A percentile compares a stretch with the other conserved stretches of the same genome.
Conservation (phyloP, 2,888 invertebrate species). For the Cetonia aurata region DNA sequence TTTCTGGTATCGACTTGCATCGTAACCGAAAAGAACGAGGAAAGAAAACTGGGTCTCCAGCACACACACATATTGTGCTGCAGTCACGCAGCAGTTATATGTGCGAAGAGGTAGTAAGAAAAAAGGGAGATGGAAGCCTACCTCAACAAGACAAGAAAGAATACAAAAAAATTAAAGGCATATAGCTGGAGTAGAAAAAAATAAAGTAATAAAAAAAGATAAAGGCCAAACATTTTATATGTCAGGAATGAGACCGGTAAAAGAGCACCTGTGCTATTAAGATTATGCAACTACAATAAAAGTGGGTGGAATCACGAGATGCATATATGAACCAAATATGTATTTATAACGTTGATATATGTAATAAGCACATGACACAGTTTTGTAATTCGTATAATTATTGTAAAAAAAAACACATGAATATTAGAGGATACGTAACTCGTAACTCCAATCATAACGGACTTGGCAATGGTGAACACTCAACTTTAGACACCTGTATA, state of each 20-base stretch:
- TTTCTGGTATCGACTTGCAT: neutral
- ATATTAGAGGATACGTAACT: no score
- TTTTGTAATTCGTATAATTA: no score
- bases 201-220: slow-evolving; percentile 8
- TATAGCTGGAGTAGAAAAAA: no score
- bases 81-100: slow-evolving; percentile 18
- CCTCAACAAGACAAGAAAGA: slow-evolving; percentile 18
- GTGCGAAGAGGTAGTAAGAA: slow-evolving; percentile 8
- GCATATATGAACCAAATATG: neutral
- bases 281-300: slow-evolving; percentile 38
- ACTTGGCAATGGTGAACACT: no score
- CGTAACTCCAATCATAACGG: no score
- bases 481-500: no score
- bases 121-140: slow-evolving; percentile 23
- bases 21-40: slow-evolving; percentile 5
- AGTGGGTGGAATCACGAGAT: slow-evolving; percentile 17
- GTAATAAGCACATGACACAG: no score
- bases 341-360: neutral
- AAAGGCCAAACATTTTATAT: neutral
- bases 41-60: neutral
- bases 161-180: slow-evolving; percentile 22
- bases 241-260: slow-evolving; percentile 3
- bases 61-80: neutral
- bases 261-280: slow-evolving; percentile 33
- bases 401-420: no score